These are phyloP conservation scores for Rhogogaster chlorosoma DNA, from an alignment of 2,888 invertebrate species.

Conservation along the genomic window DNA sequence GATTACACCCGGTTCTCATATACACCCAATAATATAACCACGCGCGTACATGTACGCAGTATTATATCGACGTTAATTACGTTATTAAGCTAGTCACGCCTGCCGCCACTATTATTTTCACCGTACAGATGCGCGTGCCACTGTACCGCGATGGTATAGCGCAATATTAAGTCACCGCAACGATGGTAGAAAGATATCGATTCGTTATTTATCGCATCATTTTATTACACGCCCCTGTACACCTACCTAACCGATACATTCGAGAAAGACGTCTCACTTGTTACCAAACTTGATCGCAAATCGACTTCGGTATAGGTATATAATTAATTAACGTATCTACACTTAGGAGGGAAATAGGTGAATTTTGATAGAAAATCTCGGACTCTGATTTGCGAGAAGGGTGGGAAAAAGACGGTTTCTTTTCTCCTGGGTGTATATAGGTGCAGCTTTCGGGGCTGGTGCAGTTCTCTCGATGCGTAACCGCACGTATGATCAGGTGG, in stretches of 20 bases:
- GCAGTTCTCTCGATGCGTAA: conserved; percentile 41
- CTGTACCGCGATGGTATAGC: neutral
- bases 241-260: neutral
- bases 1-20: neutral
- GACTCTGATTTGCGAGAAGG: neutral
- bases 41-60: neutral
- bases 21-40: neutral
- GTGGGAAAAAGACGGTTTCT: neutral
- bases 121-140: neutral
- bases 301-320: neutral
- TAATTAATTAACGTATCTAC: neutral
- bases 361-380: neutral
- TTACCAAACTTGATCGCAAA: neutral
- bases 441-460: neutral
- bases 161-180: conserved; percentile 21
- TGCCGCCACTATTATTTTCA: conserved; percentile 17
- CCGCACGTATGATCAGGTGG: conserved; percentile 70
- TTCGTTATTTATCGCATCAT: conserved; percentile 8
- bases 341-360: too few species aligned
- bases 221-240: neutral
- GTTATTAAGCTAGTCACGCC: conserved; percentile 43
- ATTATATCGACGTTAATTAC: conserved; percentile 30
- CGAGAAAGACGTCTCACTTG: neutral
- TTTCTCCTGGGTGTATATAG: conserved; percentile 3
- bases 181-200: conserved; percentile 20